A percentile compares a stretch with the other conserved stretches of the same genome.
Evolutionary conservation across 1,140 invertebrate species (phyloP).

Genomic region (Scaptodrosophila lebanonensis): DNA sequence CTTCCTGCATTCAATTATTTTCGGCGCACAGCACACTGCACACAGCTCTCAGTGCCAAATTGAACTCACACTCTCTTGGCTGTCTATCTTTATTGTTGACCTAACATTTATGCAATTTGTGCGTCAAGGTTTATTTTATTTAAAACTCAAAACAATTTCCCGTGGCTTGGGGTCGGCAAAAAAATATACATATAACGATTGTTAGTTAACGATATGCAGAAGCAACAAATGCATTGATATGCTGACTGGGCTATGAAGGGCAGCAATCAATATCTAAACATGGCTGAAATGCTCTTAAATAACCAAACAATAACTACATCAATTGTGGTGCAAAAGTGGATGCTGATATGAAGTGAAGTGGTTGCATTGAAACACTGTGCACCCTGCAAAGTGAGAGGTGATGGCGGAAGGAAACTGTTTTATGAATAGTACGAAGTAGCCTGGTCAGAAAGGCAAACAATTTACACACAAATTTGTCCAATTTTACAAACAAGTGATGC

Average conservation of each 20-base stretch:
- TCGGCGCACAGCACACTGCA: not conserved
- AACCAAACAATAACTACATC: slow-evolving; percentile 71
- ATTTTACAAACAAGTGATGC: too few relatives aligned
- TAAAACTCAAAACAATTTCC: slow-evolving; percentile 69
- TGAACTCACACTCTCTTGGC: slow-evolving; percentile 7
- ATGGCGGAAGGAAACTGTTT: not conserved
- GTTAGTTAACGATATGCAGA: slow-evolving; percentile 53
- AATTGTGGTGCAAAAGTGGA: too few relatives aligned
- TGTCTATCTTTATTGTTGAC: slow-evolving; percentile 56
- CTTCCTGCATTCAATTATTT: slow-evolving; percentile 59
- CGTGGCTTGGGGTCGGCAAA: slow-evolving; percentile 38
- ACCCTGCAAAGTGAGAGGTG: slow-evolving; percentile 37
- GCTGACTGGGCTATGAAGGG: slow-evolving; percentile 11
- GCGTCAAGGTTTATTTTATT: slow-evolving; percentile 71
- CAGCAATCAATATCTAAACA: slow-evolving; percentile 69
- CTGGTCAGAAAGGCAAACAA: slow-evolving; percentile 4
- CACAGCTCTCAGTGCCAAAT: slow-evolving; percentile 41
- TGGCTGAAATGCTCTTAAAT: slow-evolving; percentile 70
- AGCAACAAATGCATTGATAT: slow-evolving; percentile 47
- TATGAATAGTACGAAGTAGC: too few relatives aligned
- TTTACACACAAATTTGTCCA: slow-evolving; percentile 24
- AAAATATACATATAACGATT: slow-evolving; percentile 14
- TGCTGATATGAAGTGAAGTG: too few relatives aligned
- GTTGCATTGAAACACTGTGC: too few relatives aligned
- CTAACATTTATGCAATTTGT: slow-evolving; percentile 68